Base-by-base conservation (phyloP, 2,888 invertebrate genomes). In the Mamestra brassicae region DNA sequence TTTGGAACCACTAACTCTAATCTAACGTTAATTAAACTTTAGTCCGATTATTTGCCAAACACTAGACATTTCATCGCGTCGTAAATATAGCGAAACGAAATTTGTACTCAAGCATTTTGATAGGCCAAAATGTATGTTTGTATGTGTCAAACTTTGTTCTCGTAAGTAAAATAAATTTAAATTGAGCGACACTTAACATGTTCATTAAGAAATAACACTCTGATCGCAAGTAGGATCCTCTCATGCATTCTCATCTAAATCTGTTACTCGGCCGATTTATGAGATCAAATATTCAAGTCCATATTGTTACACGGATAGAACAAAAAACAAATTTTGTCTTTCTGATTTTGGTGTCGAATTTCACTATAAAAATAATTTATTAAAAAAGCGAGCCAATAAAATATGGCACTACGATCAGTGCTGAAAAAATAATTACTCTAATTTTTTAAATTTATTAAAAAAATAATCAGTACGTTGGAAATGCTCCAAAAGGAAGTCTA, bases 371-470 rank as follows among this genome's bases (percentile, higher is more conserved):
- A 93, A 93, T 87, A 89, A 88, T 92, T 93, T 91, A 93, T 89
- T 89, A 90, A 92, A 80, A 93, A 89, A 92, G 92, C 92, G 93
- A 95, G 95, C 96, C 96, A 95, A 95, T 95, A 93, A 93, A 93
- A 95, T 95, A 96, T 96, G 96, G 96, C 96, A 96, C 96, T 95
- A 90, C 89, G 69, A 89, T 96, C 96, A 96, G 96, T 96, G 96
- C 96, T 93, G 94, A 85, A 90, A 91, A 90, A 93, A 93, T 89
- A 94, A 96, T 95, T 94, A 95, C 64, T 91, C 95, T 95, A 95
- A 90, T 85, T 89, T 90, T 92, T 90, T 90, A 90, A 93, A 93
- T 94, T 94, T 92, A 92, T 90, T 92, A 92, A 92, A 93, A 90
- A 90, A 92, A 93, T 93, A 95, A 96, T 96, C 96, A 96, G 96